A percentile compares a stretch with the other conserved stretches of the same genome.
Evolutionary conservation across 2,797 vertebrate genomes (phyloP).

Genomic region (Gambelia wislizenii): DNA sequence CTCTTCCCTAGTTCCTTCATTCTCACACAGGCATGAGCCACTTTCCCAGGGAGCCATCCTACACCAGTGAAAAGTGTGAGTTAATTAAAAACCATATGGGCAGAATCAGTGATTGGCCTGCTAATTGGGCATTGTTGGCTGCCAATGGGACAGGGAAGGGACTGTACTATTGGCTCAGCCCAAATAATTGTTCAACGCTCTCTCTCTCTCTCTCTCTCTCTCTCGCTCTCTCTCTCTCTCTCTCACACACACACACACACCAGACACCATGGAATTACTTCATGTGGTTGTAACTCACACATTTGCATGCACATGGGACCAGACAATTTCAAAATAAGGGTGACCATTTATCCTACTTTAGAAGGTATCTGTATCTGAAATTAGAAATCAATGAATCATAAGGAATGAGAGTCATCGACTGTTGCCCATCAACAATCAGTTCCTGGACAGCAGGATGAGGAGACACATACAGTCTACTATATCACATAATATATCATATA

Average conservation of each 20-base stretch:
- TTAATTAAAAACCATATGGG: background rate
- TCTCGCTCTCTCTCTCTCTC: background rate
- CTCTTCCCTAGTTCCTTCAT: background rate
- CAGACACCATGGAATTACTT: background rate
- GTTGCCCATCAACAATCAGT: background rate
- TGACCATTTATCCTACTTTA: background rate
- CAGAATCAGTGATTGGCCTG: background rate
- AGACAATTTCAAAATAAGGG: background rate
- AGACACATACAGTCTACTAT: too few species aligned
- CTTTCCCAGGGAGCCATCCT: background rate
- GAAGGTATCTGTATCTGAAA: background rate
- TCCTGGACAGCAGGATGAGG: background rate
- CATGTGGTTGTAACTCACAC: too few species aligned
- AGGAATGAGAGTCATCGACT: background rate
- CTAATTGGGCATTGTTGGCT: too few species aligned
- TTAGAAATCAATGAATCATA: background rate
- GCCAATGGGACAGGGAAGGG: background rate
- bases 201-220: too few species aligned
- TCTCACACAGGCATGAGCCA: background rate
- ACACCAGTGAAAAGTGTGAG: background rate
- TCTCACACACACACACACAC: background rate
- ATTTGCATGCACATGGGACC: background rate
- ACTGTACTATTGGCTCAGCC: background rate
- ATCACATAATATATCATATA: too few species aligned
- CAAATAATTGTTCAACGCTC: background rate